Evolutionary conservation across 2,888 invertebrate species (phyloP).

Genomic region (Pseudococcus viburni): DNA sequence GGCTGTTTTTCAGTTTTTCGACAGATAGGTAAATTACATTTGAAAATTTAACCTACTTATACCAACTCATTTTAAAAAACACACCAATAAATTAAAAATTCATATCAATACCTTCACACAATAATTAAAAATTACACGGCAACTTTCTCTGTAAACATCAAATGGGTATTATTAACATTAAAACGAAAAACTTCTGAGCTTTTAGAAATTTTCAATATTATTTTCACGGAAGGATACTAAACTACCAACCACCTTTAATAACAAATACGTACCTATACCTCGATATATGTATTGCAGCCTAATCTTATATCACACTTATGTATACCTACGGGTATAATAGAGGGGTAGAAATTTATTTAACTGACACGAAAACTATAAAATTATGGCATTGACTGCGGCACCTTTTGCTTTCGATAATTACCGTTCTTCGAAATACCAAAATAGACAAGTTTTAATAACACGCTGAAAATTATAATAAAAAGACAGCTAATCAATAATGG

Average conservation of each 20-base stretch:
- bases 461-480: constrained; percentile 20
- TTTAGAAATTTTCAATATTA: background rate
- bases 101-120: too few relatives aligned
- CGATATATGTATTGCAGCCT: background rate
- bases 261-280: background rate
- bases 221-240: background rate
- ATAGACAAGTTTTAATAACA: constrained; percentile 13
- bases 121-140: too few relatives aligned
- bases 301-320: background rate
- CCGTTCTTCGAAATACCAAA: background rate
- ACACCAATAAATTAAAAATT: too few relatives aligned
- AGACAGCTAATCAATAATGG: constrained; percentile 7
- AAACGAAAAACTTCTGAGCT: background rate
- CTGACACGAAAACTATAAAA: constrained; percentile 15
- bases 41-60: too few relatives aligned
- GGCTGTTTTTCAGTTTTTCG: too few relatives aligned
- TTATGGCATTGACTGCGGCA: background rate
- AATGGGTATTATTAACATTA: background rate
- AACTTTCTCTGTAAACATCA: too few relatives aligned
- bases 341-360: background rate
- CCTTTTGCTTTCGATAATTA: background rate
- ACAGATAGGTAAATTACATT: too few relatives aligned
- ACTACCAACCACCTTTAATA: background rate
- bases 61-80: too few relatives aligned
- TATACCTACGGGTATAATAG: background rate